phyloP scores from a whole-genome alignment of 1,140 invertebrate genomes.

The Saccostrea glomerata region DNA sequence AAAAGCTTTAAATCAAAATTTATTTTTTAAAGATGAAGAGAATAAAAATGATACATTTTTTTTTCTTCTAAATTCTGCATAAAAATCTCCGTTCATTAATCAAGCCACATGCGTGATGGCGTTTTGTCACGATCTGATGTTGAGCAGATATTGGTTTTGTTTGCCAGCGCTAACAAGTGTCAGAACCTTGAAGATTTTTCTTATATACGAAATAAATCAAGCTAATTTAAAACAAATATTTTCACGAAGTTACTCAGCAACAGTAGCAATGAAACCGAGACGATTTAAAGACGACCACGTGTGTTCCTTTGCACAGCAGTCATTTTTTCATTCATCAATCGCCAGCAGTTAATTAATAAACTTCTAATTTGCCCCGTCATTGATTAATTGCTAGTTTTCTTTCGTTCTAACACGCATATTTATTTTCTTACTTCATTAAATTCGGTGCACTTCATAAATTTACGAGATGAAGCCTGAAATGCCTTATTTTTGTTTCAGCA shows the following conservation, averaged over 20 bases:
- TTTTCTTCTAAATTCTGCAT: too few species aligned
- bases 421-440: conserved; percentile 31
- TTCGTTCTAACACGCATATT: not conserved
- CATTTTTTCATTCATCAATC: conserved; percentile 1
- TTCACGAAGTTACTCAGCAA: not conserved
- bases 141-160: conserved; percentile 24
- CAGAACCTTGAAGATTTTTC: not conserved
- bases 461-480: not conserved
- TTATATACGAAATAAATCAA: conserved; percentile 23
- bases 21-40: too few species aligned
- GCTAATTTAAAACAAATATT: conserved; percentile 28
- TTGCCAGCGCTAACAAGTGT: conserved; percentile 11
- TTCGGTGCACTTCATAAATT: conserved; percentile 13
- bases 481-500: conserved; percentile 21
- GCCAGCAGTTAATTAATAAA: not conserved
- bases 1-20: too few species aligned
- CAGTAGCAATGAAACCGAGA: not conserved
- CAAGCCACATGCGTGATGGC: conserved; percentile 13
- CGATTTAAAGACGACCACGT: conserved; percentile 6
- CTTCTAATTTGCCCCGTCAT: not conserved
- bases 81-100: not conserved
- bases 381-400: conserved; percentile 32
- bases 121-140: conserved; percentile 18
- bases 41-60: too few species aligned
- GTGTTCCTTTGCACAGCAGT: not conserved